Base-by-base conservation (phyloP, 2,113 vertebrate genomes). In the Toxotes jaculatrix region DNA sequence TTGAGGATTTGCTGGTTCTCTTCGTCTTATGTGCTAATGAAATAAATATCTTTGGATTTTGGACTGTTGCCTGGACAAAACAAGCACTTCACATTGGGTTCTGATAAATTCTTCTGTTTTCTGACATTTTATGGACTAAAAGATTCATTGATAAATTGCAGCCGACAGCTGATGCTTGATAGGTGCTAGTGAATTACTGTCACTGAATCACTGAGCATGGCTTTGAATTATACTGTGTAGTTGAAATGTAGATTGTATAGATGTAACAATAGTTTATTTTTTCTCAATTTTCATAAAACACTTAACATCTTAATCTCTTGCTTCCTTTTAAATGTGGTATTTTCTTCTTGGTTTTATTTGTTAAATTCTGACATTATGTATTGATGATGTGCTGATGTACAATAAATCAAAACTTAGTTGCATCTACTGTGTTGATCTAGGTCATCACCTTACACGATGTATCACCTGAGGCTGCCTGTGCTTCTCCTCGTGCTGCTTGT, bases 401-500 rank as follows among this genome's bases (percentile, higher is more conserved):
- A 66, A 40, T 38, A 19, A 57, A 16, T 65, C 4, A 10, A 11
- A n/a, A 31, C 9, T 49, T 36, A 47, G 17, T 7, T 71, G 5
- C 27, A 19, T 49, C 21, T 12, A 5, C 40, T 73, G 1, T 85
- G 57, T 72, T 61, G 2, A 19, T 72, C 6, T 77, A 92, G 88
- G 69, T 45, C 77, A 76, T 53, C 57, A 9, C 34, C 27, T n/a
- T 42, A 19, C 89, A 91, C 77, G 53, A 97, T 98, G 97, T 89
- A 87, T 89, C 91, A 91, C 87, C 89, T 95, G 66, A 97, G 94
- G 85, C 85, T 97, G 73, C 87, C 94, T 0, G 88, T 92, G 70
- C 79, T 95, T 80, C 86, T 97, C 70, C 87, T 96, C 47, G 53
- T 94, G n/a, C 85, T 97, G 67, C 94, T 95, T 56, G 74, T 96